Evolutionary conservation across 2,113 vertebrate genomes (phyloP).

Genomic region (Chascanopsetta lugubris): DNA sequence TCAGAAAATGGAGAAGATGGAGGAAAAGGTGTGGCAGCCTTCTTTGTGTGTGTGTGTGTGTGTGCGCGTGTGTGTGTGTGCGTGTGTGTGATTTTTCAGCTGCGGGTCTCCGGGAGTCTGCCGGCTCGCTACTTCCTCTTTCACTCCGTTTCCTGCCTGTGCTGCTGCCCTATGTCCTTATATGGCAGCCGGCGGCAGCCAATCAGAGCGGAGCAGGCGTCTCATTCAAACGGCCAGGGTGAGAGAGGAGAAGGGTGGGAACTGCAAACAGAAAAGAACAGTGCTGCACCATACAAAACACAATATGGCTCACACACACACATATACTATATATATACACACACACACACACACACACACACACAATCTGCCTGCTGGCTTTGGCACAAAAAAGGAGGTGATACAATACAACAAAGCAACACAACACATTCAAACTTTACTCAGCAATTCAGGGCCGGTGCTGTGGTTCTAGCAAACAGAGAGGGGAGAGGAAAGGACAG

Average conservation of each 20-base stretch:
- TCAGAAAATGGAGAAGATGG: background rate
- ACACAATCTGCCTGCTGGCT: conserved; percentile 6
- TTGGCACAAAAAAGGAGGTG: conserved; percentile 33
- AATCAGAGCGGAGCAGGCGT: conserved; percentile 53
- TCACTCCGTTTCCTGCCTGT: conserved; percentile 72
- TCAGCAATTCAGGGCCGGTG: conserved; percentile 42
- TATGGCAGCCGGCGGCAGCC: conserved; percentile 70
- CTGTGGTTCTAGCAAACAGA: conserved; percentile 27
- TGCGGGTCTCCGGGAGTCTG: conserved; percentile 47
- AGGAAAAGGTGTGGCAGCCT: conserved; percentile 57
- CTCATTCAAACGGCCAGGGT: conserved; percentile 72
- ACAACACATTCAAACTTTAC: conserved; percentile 48
- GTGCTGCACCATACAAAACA: conserved; percentile 40
- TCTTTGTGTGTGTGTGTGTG: no score
- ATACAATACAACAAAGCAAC: conserved; percentile 45
- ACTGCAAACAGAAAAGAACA: conserved; percentile 67
- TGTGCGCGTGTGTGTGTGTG: no score
- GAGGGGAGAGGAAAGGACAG: conserved; percentile 41
- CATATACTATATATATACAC: conserved; percentile 3
- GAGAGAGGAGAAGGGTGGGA: conserved; percentile 69
- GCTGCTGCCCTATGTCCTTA: conserved; percentile 74
- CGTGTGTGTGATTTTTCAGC: conserved; percentile 36
- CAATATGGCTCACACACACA: conserved; percentile 26
- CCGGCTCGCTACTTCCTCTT: conserved; percentile 73
- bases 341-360: conserved; percentile 10